Conservation (phyloP, 2,888 invertebrate species). For the Melanotus villosus region DNA sequence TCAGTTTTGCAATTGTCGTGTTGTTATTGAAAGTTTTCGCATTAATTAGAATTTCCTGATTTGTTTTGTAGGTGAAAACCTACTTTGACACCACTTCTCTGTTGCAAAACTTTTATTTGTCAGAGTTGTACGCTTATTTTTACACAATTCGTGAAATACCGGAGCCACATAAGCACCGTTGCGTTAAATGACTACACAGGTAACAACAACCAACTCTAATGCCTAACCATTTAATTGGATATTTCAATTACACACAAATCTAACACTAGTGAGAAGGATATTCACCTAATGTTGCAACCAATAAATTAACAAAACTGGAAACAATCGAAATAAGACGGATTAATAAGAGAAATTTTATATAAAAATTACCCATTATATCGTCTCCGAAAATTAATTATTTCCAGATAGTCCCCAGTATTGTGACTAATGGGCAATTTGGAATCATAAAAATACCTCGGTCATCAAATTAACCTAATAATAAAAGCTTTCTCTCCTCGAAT, state of each 20-base stretch:
- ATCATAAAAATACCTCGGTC: neutral
- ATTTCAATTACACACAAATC: neutral
- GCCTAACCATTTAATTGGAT: neutral
- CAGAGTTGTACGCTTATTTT: neutral
- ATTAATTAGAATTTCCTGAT: too few relatives aligned
- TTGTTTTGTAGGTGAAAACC: too few relatives aligned
- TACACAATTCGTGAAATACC: neutral
- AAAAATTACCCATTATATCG: neutral
- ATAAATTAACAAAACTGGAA: neutral
- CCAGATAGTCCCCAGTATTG: neutral
- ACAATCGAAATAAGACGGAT: too few relatives aligned
- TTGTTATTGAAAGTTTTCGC: too few relatives aligned
- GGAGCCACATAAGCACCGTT: neutral
- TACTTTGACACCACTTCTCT: too few relatives aligned
- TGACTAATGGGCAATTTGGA: neutral
- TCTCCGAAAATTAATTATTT: constrained; percentile 10
- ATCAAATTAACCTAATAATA: constrained; percentile 16
- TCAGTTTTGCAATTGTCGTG: too few relatives aligned
- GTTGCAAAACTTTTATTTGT: too few relatives aligned
- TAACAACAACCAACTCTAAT: neutral
- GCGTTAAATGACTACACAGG: neutral
- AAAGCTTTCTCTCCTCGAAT: constrained; percentile 24
- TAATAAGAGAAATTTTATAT: neutral
- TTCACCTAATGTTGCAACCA: neutral
- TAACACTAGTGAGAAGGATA: neutral